Base-by-base conservation (phyloP, 2,113 vertebrate genomes). In the Neolamprologus ventralis region DNA sequence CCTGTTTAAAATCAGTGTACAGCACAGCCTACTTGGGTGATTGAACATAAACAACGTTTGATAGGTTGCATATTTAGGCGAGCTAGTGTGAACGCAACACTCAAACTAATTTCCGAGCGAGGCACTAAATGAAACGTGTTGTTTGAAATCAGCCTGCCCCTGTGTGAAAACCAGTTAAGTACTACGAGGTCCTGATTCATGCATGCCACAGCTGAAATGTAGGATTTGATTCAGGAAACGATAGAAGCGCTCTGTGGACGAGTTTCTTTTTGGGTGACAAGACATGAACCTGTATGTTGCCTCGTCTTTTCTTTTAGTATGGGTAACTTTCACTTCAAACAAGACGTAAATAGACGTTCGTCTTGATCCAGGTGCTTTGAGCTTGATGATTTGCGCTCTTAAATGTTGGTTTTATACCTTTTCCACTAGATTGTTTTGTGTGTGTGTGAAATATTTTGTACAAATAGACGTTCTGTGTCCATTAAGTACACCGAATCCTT, bases 61-160 rank as follows among this genome's bases (percentile, higher is more conserved):
- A 84, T 87, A 19, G 23, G 78, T 80, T 89, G 37, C 80, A 84
- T 91, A 75, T 87, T 90, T 79, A 80, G 80, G 9, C 16, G 6
- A 58, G 37, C n/a, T 83, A 55, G 60, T 80, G 54, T 78, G 63
- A 89, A 40, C 4, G 6, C 55, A 45, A 40, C 80, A 26, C 65
- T 88, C 47, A 6, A 79, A 83, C 51, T 87, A 45, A 84, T 87
- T 80, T 51, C 42, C 55, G 82, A 21, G 82, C 21, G 5, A 42
- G 37, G 31, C 85, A 45, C 35, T 42, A 47, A 81, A 87, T 85
- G 33, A 81, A 85, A 80, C 13, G 7, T 37, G 28, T 54, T 75
- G 80, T 82, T 85, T 40, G 40, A 90, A 88, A 84, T 83, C 86
- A 23, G 81, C 26, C 54, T 35, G 68, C 19, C 47, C 42, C 54